Base-by-base conservation (phyloP, 2,113 vertebrate genomes). In the Elephantulus edwardii region DNA sequence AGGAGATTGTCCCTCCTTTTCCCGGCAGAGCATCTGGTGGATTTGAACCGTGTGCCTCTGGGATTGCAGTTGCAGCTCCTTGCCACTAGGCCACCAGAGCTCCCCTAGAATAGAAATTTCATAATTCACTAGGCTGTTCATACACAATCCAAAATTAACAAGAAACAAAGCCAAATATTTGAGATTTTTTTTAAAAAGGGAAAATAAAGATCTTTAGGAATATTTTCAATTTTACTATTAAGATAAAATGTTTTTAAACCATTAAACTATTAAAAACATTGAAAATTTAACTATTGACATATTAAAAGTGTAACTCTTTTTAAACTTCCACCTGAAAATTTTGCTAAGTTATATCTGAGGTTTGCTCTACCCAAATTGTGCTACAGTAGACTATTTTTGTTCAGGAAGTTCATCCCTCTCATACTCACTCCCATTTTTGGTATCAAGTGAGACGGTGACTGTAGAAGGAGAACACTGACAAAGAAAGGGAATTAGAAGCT, bases 81-180 rank as follows among this genome's bases (percentile, higher is more conserved):
- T n/a, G n/a, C n/a, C n/a, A n/a, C n/a, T n/a, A n/a, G n/a, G n/a
- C n/a, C n/a, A n/a, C n/a, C n/a, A n/a, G n/a, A n/a, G n/a, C n/a
- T n/a, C n/a, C n/a, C n/a, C n/a, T 28, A 72, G 77, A 86, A 83
- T 82, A 86, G 88, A 74, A 86, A 93, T 66, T 83, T 92, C 71
- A 85, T 94, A 85, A 92, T 86, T 95, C 88, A 79, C 52, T 66
- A 70, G 26, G 79, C 22, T 48, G 3, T 74, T 48, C 28, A 8
- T 26, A 19, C 33, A 16, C 14, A 74, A 17, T 74, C 42, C 44
- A 28, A 72, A 72, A 72, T 14, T 14, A 28, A 46, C 8, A 9
- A 11, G 46, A 74, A 74, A 46, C 28, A 74, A 74, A 74, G 10
- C 42, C 46, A 16, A 19, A 20, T 35, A 40, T 8, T 14, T 42